Base-by-base conservation (phyloP, 2,888 invertebrate genomes). In the Stegophylla sp. region DNA sequence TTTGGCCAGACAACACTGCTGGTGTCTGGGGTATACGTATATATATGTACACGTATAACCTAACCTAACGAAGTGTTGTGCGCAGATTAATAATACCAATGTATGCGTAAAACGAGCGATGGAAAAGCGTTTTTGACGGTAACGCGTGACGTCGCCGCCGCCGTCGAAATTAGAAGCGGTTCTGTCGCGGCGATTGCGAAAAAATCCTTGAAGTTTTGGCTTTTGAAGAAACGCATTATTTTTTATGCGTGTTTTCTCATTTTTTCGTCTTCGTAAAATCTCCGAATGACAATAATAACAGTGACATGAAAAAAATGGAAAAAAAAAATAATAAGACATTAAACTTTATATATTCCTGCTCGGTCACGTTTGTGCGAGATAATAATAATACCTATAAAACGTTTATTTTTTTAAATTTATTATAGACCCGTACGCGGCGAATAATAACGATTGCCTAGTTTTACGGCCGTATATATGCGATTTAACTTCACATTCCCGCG, bases 161-260 rank as follows among this genome's bases (percentile, higher is more conserved):
- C 28, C 48, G 73, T 74, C 20, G 48, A 61, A 74, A 74, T 74
- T 74, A 45, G 73, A 9, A 48, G n/a, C 73, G 73, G 73, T 74
- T 73, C 28, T 12, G 5, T 20, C 20, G 53, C 53, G 34, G 12
- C 17, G 48, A 23, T 43, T 43, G 67, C 43, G 28, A 48, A 61
- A 48, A 61, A 48, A 15, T 59, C 45, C 48, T 73, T 73, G 73
- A 9, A n/a, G 15, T 69, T n/a, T 61, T n/a, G 28, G 12, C 28
- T 26, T 72, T 59, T 43, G 10, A 2, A 10, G 10, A 56, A 23
- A 20, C 23, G 23, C n/a, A 7, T 34, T 34, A 34, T n/a, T 4
- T 45, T 45, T 15, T 45, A 15, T 45, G 4, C 12, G 15, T 45
- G 20, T 23, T 23, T 23, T 7, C 20, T 20, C 12, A 20, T 56